Base-by-base conservation (phyloP, 2,888 invertebrate species). In the Heliconius ismenius region DNA sequence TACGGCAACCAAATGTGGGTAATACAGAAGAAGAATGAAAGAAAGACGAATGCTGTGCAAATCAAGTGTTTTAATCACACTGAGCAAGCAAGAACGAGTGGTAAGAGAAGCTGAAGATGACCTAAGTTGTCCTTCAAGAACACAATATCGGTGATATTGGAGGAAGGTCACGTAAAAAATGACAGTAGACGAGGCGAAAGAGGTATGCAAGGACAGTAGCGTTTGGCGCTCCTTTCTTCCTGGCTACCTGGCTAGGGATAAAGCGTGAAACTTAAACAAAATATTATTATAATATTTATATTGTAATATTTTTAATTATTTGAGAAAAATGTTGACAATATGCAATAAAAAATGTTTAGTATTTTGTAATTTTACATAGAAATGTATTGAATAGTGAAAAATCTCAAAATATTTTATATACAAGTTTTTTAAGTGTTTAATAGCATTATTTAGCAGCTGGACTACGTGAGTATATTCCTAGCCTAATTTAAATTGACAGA, bases 391-490 rank as follows among this genome's bases (percentile, higher is more conserved):
- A 49, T 18, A 49, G 2, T 49, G 49, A 49, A 49, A 13, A 18
- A 21, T 11, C 0, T 49, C 2, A 7, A 28, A 43, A 26, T 69
- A 11, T 54, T 9, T 26, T 28, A 43, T 28, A 21, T 54, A 18
- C 26, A 54, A 28, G 9, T 70, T 21, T 36, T 36, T 65, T 54
- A 36, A 54, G 18, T 49, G 6, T 65, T 62, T 65, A 36, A n/a
- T 32, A 65, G 24, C 21, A 32, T 60, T 60, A n/a, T 72, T 39
- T 26, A 24, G 63, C 63, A 74, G 65, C 74, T n/a, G 54, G 74
- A 73, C 26, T 26, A 39, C 39, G 73, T 73, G n/a, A 73, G 73
- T 73, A 73, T 73, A n/a, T 32, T n/a, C 4, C 9, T 43, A 54
- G 69, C 6, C 28, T 69, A 28, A 65, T 65, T 36, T 54, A n/a